A percentile compares a stretch with the other conserved stretches of the same genome.
phyloP scores from a whole-genome alignment of 2,888 invertebrate genomes.

The Euspilapteryx auroguttella region DNA sequence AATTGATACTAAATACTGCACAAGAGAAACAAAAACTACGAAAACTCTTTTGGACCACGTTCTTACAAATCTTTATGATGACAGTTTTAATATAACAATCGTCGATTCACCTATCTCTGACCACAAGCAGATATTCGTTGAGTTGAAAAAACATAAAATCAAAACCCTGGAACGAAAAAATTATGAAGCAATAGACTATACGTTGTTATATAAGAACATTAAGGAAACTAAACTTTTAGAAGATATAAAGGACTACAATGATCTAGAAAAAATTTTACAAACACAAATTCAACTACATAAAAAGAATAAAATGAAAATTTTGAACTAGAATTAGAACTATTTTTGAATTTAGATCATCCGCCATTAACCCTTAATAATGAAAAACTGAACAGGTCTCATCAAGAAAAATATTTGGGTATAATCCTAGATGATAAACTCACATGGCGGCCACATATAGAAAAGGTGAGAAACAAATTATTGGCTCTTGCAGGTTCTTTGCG shows the following conservation, averaged over 20 bases:
- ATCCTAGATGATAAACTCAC: no score
- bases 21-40: background rate
- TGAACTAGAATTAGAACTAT: no score
- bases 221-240: background rate
- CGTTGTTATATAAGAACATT: conserved; percentile 5
- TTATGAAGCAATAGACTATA: conserved; percentile 7
- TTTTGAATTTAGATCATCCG: no score
- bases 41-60: conserved; percentile 1
- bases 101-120: conserved; percentile 9
- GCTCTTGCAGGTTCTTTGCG: no score
- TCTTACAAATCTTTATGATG: background rate
- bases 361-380: no score
- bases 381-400: no score
- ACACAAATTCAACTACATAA: conserved; percentile 1
- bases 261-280: background rate
- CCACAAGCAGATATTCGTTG: conserved; percentile 10
- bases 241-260: background rate
- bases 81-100: no score
- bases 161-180: conserved; percentile 2
- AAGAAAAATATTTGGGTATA: no score
- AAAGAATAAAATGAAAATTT: conserved; percentile 8
- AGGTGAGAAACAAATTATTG: no score
- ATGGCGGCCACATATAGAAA: no score
- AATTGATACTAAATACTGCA: background rate
- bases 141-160: conserved; percentile 4